Percentiles rank a stretch among this genome's conserved stretches.
These are phyloP conservation scores for Chydorus sphaericus DNA, from an alignment of 2,888 invertebrate species.

Conservation along the genomic window DNA sequence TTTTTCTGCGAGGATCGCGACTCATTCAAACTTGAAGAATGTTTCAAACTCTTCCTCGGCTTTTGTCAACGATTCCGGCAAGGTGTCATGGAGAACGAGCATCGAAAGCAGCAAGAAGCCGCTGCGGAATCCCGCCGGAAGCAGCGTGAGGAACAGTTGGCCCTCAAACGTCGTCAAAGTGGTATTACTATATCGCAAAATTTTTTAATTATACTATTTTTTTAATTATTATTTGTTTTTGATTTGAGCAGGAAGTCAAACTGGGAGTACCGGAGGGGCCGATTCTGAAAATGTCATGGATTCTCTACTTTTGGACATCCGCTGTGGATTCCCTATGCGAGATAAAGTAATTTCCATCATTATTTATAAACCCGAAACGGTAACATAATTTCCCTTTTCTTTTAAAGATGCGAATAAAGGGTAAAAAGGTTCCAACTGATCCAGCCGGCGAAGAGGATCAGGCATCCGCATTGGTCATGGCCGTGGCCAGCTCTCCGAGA, in stretches of 20 bases:
- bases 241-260: constrained; percentile 43
- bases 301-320: constrained; percentile 57
- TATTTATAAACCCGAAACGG: background rate
- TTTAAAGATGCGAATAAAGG: constrained; percentile 19
- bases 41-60: constrained; percentile 72
- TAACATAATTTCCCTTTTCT: background rate
- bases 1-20: constrained; percentile 89
- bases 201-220: background rate
- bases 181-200: constrained; percentile 20
- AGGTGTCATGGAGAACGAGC: constrained; percentile 69
- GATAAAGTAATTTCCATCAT: background rate
- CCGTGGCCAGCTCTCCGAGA: constrained; percentile 48
- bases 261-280: constrained; percentile 50
- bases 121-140: constrained; percentile 63
- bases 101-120: constrained; percentile 66
- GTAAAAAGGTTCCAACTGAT: constrained; percentile 33
- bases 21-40: constrained; percentile 84
- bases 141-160: constrained; percentile 55
- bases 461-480: constrained; percentile 27
- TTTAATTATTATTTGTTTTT: constrained; percentile 14
- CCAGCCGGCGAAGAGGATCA: constrained; percentile 43
- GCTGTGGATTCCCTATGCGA: constrained; percentile 35
- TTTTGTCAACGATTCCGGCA: constrained; percentile 78
- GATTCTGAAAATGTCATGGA: constrained; percentile 60
- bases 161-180: constrained; percentile 37